Conservation (phyloP, 2,888 invertebrate species). For the Athalia rosae region DNA sequence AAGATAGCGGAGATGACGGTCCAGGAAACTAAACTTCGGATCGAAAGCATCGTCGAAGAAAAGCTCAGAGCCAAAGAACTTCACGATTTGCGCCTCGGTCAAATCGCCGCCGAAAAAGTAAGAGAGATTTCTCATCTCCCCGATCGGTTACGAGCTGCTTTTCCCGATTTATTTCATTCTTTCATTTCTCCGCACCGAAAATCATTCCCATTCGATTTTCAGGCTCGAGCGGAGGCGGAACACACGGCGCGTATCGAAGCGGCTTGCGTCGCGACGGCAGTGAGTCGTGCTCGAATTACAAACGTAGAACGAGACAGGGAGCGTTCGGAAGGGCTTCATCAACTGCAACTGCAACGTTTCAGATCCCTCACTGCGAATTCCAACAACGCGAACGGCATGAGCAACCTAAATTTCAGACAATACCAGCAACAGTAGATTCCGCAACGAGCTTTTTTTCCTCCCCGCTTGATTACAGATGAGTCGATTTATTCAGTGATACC, state of each 20-base stretch:
- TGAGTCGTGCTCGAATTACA: slow-evolving; percentile 4
- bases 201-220: not conserved
- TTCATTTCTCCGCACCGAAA: not conserved
- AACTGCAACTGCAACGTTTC: slow-evolving; percentile 14
- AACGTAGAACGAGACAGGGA: slow-evolving; percentile 21
- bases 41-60: slow-evolving; percentile 56
- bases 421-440: slow-evolving; percentile 10
- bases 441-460: no score
- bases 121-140: not conserved
- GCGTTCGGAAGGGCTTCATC: slow-evolving; percentile 3
- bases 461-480: no score
- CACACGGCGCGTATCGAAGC: slow-evolving; percentile 22
- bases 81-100: slow-evolving; percentile 37
- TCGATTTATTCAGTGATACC: no score
- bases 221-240: slow-evolving; percentile 33
- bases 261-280: not conserved
- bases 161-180: no score
- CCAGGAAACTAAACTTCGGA: slow-evolving; percentile 57
- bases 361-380: not conserved
- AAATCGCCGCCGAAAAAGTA: slow-evolving; percentile 34
- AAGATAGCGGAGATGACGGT: slow-evolving; percentile 59
- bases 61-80: slow-evolving; percentile 49
- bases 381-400: not conserved
- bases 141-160: not conserved
- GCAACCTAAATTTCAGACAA: slow-evolving; percentile 15